Conservation (phyloP, 2,888 invertebrate genomes). For the Osmoderma eremita region DNA sequence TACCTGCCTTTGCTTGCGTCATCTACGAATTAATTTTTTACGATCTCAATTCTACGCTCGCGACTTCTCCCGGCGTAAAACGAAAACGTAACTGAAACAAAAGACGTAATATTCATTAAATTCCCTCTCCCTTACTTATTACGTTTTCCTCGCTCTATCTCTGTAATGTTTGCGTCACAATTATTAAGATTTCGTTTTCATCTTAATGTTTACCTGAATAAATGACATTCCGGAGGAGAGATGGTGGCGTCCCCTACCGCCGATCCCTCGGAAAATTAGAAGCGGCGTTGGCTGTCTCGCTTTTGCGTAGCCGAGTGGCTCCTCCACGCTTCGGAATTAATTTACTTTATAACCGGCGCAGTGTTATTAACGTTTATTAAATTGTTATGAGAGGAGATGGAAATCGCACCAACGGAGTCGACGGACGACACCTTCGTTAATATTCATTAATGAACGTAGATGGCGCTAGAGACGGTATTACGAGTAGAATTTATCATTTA, state of each 20-base stretch:
- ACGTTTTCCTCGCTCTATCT: constrained; percentile 11
- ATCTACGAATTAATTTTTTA: too few species aligned
- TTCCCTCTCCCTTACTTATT: constrained; percentile 23
- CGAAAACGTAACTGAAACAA: constrained; percentile 34
- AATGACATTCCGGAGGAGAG: constrained; percentile 52
- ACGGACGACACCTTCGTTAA: too few species aligned
- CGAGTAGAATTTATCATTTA: too few species aligned
- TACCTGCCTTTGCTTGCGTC: too few species aligned
- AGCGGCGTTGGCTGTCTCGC: constrained; percentile 42
- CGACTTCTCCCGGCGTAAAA: background rate
- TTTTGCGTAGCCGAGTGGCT: too few species aligned
- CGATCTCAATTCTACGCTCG: too few species aligned
- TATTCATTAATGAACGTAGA: background rate
- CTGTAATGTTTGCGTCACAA: constrained; percentile 60
- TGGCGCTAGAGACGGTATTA: too few species aligned
- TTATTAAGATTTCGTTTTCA: constrained; percentile 62
- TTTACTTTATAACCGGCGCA: constrained; percentile 57
- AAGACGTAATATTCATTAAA: constrained; percentile 51
- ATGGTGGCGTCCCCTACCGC: background rate
- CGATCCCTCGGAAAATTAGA: constrained; percentile 51
- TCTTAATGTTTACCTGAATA: constrained; percentile 59
- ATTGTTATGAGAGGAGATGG: constrained; percentile 58
- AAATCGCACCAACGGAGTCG: constrained; percentile 33
- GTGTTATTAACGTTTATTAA: constrained; percentile 61
- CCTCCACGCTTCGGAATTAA: constrained; percentile 52